Percentiles rank a stretch among this genome's conserved stretches.
Conservation (phyloP, 23 tunicate genomes). For the Botrylloides violaceus region DNA sequence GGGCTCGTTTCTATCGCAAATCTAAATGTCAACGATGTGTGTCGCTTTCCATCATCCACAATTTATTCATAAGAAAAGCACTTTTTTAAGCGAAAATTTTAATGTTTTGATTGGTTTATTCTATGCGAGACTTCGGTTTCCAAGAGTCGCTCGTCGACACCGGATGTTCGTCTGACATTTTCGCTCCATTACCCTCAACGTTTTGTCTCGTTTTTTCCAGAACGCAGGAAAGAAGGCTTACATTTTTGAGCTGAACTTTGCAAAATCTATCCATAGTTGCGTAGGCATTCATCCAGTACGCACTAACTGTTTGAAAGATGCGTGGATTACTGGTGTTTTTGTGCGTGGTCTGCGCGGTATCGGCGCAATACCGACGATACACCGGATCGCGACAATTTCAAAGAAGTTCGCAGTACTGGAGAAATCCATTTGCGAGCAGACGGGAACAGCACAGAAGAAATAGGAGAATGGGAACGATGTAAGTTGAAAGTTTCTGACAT, state of each 20-base stretch:
- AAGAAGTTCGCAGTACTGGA: neutral
- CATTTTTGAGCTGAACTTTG: slow-evolving; percentile 5
- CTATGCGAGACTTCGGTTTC: slow-evolving; percentile 4
- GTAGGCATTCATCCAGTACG: slow-evolving; percentile 25
- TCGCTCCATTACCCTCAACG: neutral
- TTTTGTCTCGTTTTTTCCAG: neutral
- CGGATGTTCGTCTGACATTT: slow-evolving; percentile 3
- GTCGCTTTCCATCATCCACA: no score
- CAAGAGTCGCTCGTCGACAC: neutral
- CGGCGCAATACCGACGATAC: neutral
- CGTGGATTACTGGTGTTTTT: neutral
- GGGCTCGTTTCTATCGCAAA: no score
- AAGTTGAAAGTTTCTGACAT: no score
- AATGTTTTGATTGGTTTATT: no score
- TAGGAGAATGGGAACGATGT: slow-evolving; percentile 17
- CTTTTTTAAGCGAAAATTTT: no score
- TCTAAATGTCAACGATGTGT: no score
- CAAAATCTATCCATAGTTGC: slow-evolving; percentile 10
- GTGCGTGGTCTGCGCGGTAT: slow-evolving; percentile 7
- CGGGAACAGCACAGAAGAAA: neutral
- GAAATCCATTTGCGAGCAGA: neutral
- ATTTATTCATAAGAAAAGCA: no score
- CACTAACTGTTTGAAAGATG: slow-evolving; percentile 13
- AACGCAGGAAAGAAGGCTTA: neutral
- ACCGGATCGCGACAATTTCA: neutral